phyloP scores from a whole-genome alignment of 1,140 invertebrate genomes.

The Drosophila pseudoobscura region DNA sequence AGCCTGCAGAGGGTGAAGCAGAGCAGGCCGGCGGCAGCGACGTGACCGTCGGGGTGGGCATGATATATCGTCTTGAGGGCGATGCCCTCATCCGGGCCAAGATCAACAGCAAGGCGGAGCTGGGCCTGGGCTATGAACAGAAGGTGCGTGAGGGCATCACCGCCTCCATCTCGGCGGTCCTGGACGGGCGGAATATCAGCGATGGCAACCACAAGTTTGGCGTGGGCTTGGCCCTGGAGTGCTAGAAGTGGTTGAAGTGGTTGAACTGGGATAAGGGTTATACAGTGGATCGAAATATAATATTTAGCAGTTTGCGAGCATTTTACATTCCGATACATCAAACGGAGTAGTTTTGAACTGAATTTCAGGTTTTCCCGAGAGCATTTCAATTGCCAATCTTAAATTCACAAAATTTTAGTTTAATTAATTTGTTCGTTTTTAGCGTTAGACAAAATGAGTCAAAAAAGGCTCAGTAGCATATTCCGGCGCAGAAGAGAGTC shows the following conservation, averaged over 20 bases:
- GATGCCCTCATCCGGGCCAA: conserved; percentile 62
- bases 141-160: conserved; percentile 58
- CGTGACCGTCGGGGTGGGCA: conserved; percentile 30
- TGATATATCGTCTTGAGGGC: conserved; percentile 58
- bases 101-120: conserved; percentile 44
- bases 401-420: too few species aligned
- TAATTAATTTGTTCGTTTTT: too few species aligned
- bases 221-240: conserved; percentile 57
- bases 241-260: conserved; percentile 17
- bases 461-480: too few species aligned
- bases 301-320: neutral
- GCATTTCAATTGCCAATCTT: too few species aligned
- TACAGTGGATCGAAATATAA: neutral
- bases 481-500: too few species aligned
- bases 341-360: neutral
- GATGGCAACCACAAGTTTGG: conserved; percentile 60
- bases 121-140: conserved; percentile 67
- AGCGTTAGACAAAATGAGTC: too few species aligned
- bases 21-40: neutral
- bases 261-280: too few species aligned
- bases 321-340: neutral
- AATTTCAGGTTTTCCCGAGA: too few species aligned
- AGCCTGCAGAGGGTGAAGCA: neutral
- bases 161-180: conserved; percentile 50
- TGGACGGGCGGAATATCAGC: conserved; percentile 29